Conservation (phyloP, 2,888 invertebrate species). For the Rotaria sp. region DNA sequence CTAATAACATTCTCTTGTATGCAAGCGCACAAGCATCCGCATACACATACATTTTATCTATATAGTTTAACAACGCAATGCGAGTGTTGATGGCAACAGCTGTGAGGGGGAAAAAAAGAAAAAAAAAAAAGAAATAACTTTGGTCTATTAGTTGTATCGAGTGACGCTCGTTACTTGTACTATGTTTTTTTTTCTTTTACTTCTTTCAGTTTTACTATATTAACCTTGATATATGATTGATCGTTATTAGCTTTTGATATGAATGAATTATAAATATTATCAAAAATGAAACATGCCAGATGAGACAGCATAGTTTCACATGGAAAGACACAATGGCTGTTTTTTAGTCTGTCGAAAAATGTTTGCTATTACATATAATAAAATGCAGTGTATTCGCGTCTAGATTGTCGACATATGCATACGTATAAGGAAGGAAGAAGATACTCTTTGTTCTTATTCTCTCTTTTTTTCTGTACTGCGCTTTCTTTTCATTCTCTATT, state of each 20-base stretch:
- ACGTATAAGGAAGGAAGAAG: constrained; percentile 10
- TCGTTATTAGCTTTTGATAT: neutral
- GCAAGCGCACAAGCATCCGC: neutral
- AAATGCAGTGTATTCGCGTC: neutral
- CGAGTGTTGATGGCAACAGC: constrained; percentile 5
- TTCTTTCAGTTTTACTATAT: neutral
- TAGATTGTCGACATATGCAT: neutral
- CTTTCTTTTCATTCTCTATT: constrained; percentile 9
- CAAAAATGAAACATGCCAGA: neutral
- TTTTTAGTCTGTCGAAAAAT: neutral
- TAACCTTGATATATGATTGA: neutral
- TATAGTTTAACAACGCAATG: neutral
- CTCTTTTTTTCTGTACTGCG: neutral
- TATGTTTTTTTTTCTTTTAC: neutral
- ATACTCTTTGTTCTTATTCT: neutral
- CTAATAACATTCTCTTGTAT: neutral
- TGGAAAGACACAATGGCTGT: neutral
- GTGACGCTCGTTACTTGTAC: neutral
- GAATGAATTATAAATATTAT: neutral
- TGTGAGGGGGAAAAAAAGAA: neutral
- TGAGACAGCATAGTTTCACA: neutral
- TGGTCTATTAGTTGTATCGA: neutral
- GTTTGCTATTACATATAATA: neutral
- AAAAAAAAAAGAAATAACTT: neutral
- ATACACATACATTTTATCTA: neutral